A percentile compares a stretch with the other conserved stretches of the same genome.
Conservation (phyloP, 2,113 vertebrate genomes). For the Oncorhynchus mykiss region DNA sequence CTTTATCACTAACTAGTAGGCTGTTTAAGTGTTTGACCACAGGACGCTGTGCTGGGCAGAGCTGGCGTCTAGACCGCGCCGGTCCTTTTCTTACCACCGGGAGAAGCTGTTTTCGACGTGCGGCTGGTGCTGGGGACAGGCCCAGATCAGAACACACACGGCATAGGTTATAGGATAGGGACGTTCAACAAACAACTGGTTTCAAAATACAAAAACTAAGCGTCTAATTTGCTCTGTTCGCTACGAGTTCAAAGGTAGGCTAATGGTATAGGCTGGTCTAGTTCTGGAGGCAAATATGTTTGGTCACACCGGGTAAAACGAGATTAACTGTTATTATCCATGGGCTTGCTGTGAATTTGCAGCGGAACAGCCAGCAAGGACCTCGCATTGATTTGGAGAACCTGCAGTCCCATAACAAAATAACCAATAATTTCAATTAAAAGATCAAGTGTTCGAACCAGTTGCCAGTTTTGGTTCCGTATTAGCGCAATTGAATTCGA, state of each 20-base stretch:
- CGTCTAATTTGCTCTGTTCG: slow-evolving; percentile 1
- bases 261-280: slow-evolving; percentile 7
- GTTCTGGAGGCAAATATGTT: slow-evolving; percentile 27
- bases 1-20: slow-evolving; percentile 15
- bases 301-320: slow-evolving; percentile 25
- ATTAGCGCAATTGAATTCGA: background rate
- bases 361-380: too few species aligned
- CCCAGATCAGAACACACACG: slow-evolving; percentile 19
- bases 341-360: background rate
- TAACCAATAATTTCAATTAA: background rate
- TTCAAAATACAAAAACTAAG: background rate
- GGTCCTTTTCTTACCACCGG: slow-evolving; percentile 33
- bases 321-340: slow-evolving; percentile 30
- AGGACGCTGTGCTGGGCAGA: slow-evolving; percentile 54
- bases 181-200: slow-evolving; percentile 8
- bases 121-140: slow-evolving; percentile 6
- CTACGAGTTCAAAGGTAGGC: slow-evolving; percentile 25
- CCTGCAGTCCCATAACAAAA: background rate
- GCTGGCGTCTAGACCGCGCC: slow-evolving; percentile 58
- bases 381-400: too few species aligned
- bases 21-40: slow-evolving; percentile 44
- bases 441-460: background rate
- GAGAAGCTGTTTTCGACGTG: background rate
- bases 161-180: background rate
- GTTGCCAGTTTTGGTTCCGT: background rate